Evolutionary conservation across 2,797 vertebrate species (phyloP), one percentile per base, ranked within the genome.

Genomic region (Enteromius treurensis): DNA sequence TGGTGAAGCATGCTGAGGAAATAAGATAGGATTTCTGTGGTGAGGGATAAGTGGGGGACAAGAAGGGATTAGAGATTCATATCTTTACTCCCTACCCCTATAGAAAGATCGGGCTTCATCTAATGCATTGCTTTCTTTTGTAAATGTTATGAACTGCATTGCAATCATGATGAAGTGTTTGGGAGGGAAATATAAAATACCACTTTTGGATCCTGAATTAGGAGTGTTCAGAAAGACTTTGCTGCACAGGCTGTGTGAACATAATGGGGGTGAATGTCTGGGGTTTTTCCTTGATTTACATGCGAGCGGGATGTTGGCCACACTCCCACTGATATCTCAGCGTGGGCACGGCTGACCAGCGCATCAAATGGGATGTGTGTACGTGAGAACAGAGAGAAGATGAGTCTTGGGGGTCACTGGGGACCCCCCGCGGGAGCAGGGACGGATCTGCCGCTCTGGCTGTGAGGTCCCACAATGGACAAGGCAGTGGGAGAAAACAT

Each of bases 371-470:
- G 77, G n/a, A 73, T 71, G 55, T 84, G 42, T 62, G 77, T 82
- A 80, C 74, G 51, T 90, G 88, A 85, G 87, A 89, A 87, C 81
- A 84, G 83, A 73, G 79, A 86, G 81, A 87, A 84, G 89, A 89
- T 84, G 77, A 85, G 69, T 77, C 84, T 84, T 60, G 40, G 58
- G 53, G 65, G 64, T 83, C 83, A 40, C 69, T 23, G 60, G 79
- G 70, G 68, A 49, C 80, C 81, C 23, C 37, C 58, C 69, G 32
- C 62, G 83, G 75, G 40, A 79, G 82, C 15, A 2, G 58, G 81
- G 80, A 85, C 78, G 80, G 81, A 74, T 82, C 81, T 84, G 15
- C 78, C n/a, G 42, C 70, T 83, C 40, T 69, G 78, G 51, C 55
- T 84, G 64, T 81, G 47, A 77, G 76, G 21, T 76, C 75, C 60